Percentiles rank a stretch among this genome's conserved stretches.
These are phyloP conservation scores for Puma concolor DNA, from an alignment of 2,113 vertebrate species.

Conservation along the genomic window DNA sequence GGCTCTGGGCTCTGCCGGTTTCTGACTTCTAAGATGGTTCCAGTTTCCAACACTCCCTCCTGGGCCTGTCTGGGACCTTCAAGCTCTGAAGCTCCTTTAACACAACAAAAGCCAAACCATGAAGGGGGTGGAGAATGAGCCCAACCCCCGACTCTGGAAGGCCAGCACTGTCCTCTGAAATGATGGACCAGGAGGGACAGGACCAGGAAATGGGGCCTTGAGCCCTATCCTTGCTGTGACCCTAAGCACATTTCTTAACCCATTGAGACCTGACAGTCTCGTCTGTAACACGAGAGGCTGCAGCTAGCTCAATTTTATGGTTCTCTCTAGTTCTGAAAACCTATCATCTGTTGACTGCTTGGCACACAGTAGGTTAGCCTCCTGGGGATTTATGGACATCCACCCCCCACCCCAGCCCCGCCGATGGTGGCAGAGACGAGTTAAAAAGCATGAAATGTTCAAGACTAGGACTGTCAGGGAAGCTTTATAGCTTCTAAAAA, in stretches of 20 bases:
- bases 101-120: not conserved
- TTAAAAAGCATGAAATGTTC: not conserved
- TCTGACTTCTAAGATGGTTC: not conserved
- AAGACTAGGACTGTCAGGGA: not conserved
- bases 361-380: not conserved
- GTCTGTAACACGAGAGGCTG: not conserved
- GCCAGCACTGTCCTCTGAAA: not conserved
- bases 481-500: not conserved
- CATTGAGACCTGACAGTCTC: not conserved
- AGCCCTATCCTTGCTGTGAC: not conserved
- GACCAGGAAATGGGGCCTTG: too few species aligned
- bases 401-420: accelerated
- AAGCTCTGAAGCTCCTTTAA: not conserved
- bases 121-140: not conserved
- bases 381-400: not conserved
- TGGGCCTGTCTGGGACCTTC: not conserved
- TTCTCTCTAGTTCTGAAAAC: not conserved
- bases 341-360: not conserved
- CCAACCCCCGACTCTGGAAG: not conserved
- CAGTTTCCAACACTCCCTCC: not conserved
- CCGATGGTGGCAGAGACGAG: not conserved
- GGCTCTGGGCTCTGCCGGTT: not conserved
- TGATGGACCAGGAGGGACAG: not conserved
- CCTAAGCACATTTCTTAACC: not conserved
- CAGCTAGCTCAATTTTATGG: not conserved